Evolutionary conservation across 2,888 invertebrate genomes (phyloP).

Genomic region (Julus scandinavius): DNA sequence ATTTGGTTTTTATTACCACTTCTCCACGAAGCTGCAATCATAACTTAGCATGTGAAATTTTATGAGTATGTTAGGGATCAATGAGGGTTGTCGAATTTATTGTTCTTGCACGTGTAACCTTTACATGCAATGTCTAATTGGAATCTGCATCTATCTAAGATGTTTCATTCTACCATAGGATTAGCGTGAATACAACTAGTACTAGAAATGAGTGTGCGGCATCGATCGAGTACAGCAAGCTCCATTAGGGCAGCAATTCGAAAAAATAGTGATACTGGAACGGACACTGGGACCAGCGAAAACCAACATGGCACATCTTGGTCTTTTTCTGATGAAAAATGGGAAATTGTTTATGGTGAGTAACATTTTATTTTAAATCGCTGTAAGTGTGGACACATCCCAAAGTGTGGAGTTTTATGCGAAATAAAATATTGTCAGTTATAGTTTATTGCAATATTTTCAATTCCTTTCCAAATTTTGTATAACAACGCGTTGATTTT

Average conservation of each 20-base stretch:
- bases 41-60: no score
- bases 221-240: background rate
- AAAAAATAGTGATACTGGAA: background rate
- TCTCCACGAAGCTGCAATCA: no score
- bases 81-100: no score
- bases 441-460: background rate
- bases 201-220: background rate
- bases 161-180: no score
- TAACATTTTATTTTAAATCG: background rate
- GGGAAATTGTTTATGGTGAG: conserved; percentile 23
- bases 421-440: background rate
- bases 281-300: background rate
- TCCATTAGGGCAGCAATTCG: conserved; percentile 1
- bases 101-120: no score
- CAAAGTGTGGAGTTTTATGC: background rate
- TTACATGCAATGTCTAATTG: no score
- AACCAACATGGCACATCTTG: background rate
- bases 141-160: no score
- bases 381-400: background rate
- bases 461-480: background rate
- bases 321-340: conserved; percentile 2
- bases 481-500: background rate
- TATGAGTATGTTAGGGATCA: no score
- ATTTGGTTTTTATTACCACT: no score
- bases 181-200: no score